Percentiles rank a stretch among this genome's conserved stretches.
These are phyloP conservation scores for Rhegmatorhina hoffmannsi DNA, from an alignment of 2,113 vertebrate species.

Conservation along the genomic window DNA sequence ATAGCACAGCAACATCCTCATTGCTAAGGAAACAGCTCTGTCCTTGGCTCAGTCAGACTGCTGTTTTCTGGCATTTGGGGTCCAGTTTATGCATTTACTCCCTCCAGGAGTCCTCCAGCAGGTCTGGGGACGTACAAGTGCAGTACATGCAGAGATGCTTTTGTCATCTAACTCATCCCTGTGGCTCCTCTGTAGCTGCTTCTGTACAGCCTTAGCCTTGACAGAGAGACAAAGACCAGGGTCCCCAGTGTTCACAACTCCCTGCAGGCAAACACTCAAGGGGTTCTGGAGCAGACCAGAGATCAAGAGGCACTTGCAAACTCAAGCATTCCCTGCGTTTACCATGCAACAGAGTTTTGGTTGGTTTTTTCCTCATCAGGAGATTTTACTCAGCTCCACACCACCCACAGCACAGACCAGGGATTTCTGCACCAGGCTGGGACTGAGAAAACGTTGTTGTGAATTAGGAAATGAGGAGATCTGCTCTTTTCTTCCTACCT, in stretches of 20 bases:
- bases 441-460: background rate
- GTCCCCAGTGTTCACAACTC: background rate
- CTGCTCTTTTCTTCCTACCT: background rate
- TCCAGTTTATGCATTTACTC: background rate
- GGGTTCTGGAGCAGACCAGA: background rate
- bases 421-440: background rate
- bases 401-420: background rate
- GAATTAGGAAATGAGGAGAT: background rate
- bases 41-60: background rate
- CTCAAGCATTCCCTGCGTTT: background rate
- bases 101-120: background rate
- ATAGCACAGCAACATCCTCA: background rate
- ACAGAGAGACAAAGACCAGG: background rate
- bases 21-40: background rate
- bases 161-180: background rate
- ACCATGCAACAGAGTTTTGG: background rate
- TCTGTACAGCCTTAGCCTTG: background rate
- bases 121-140: background rate
- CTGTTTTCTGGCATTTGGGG: background rate
- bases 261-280: accelerated
- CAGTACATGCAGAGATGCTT: background rate
- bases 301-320: background rate
- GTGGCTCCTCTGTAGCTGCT: background rate
- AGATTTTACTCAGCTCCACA: background rate
- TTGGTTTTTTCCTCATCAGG: background rate